Evolutionary conservation across 1,140 invertebrate species (phyloP).

Genomic region (Bombus fervidus): DNA sequence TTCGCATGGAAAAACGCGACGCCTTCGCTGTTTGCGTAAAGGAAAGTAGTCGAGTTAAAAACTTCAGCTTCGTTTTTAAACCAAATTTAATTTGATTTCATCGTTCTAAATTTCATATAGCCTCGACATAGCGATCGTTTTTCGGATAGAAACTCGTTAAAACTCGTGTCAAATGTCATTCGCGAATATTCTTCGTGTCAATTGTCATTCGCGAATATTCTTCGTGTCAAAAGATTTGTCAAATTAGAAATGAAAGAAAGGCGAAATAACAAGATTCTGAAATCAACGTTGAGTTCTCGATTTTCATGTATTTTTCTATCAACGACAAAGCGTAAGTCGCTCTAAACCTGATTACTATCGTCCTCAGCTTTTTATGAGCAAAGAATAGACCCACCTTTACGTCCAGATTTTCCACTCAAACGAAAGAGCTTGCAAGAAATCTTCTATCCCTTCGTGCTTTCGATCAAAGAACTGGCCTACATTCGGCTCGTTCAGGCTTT

Average conservation of each 20-base stretch:
- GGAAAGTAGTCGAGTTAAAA: background rate
- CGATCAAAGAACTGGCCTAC: conserved; percentile 39
- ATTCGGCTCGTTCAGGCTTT: conserved; percentile 37
- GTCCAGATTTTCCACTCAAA: background rate
- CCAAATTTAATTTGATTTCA: background rate
- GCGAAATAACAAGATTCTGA: background rate
- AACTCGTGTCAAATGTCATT: background rate
- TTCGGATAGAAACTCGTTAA: background rate
- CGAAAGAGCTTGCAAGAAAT: background rate
- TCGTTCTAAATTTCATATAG: background rate
- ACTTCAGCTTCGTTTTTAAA: background rate
- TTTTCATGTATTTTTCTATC: background rate
- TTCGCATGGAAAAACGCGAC: background rate
- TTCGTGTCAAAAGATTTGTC: background rate
- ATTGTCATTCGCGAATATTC: no score
- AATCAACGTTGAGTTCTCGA: background rate
- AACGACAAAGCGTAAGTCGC: background rate
- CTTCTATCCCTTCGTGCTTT: background rate
- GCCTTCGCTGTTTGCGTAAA: background rate
- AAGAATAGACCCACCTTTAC: background rate
- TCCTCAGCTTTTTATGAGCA: background rate
- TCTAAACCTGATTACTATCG: background rate
- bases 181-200: no score
- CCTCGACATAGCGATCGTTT: background rate
- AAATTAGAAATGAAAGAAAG: background rate